Percentiles rank a stretch among this genome's conserved stretches.
phyloP scores from a whole-genome alignment of 2,113 vertebrate species.

The Atherinomorus stipes region DNA sequence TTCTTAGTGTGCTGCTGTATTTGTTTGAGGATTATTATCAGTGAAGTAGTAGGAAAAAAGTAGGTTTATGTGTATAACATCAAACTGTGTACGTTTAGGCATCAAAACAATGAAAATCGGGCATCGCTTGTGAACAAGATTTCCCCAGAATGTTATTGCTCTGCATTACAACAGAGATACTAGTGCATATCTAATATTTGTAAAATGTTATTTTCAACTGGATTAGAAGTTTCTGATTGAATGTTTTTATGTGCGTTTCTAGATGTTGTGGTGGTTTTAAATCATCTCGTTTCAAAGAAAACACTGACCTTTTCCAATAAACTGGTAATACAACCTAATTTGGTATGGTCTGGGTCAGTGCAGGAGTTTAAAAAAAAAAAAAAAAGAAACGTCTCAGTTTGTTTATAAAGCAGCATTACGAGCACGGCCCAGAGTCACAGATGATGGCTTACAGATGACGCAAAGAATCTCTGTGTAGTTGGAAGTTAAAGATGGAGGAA shows the following conservation, averaged over 20 bases:
- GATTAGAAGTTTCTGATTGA: neutral
- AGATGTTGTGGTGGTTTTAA: neutral
- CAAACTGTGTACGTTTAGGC: neutral
- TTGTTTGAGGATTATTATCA: neutral
- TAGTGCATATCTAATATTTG: too few relatives aligned
- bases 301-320: conserved; percentile 4
- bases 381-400: conserved; percentile 28
- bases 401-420: conserved; percentile 44
- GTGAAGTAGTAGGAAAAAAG: too few relatives aligned
- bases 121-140: neutral
- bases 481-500: conserved; percentile 2
- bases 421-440: conserved; percentile 17
- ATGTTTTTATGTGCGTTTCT: conserved; percentile 5
- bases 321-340: conserved; percentile 31
- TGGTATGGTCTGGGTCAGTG: conserved; percentile 21
- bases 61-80: neutral
- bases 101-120: neutral
- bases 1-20: neutral
- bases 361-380: conserved; percentile 17
- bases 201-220: neutral
- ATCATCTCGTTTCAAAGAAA: neutral
- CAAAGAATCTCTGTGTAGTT: conserved; percentile 42
- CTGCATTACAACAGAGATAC: neutral
- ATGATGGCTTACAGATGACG: conserved; percentile 24
- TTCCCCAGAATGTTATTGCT: neutral